A percentile compares a stretch with the other conserved stretches of the same genome.
These are phyloP conservation scores for Polia nebulosa DNA, from an alignment of 2,888 invertebrate genomes.

Conservation along the genomic window DNA sequence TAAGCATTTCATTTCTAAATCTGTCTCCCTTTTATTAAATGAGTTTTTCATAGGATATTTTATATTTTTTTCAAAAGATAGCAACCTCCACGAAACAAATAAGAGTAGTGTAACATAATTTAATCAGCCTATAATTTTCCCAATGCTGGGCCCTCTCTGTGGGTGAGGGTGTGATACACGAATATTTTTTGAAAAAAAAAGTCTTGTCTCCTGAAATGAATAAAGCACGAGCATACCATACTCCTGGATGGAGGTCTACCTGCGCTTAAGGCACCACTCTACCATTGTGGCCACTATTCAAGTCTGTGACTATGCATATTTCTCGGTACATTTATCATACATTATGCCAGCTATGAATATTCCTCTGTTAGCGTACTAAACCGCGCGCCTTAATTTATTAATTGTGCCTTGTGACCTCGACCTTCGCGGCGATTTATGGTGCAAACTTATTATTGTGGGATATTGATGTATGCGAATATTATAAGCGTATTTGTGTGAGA, in stretches of 20 bases:
- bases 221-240: conserved; percentile 14
- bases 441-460: conserved; percentile 75
- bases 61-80: too few species aligned
- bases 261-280: conserved; percentile 58
- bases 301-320: conserved; percentile 84
- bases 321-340: conserved; percentile 85
- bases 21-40: too few species aligned
- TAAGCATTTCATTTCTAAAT: too few species aligned
- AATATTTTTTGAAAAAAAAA: too few species aligned
- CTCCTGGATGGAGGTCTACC: conserved; percentile 45
- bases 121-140: too few species aligned
- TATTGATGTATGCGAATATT: conserved; percentile 66
- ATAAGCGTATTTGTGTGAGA: conserved; percentile 61
- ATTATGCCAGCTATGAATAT: conserved; percentile 87
- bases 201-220: too few species aligned
- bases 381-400: conserved; percentile 83
- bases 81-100: not conserved
- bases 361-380: conserved; percentile 84
- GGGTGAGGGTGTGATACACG: too few species aligned
- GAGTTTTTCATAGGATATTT: not conserved
- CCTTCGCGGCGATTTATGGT: conserved; percentile 77
- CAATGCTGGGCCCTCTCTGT: too few species aligned
- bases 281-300: conserved; percentile 74
- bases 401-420: conserved; percentile 81
- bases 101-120: too few species aligned